phyloP scores from a whole-genome alignment of 2,888 invertebrate genomes.

The Odontocolon sp. region DNA sequence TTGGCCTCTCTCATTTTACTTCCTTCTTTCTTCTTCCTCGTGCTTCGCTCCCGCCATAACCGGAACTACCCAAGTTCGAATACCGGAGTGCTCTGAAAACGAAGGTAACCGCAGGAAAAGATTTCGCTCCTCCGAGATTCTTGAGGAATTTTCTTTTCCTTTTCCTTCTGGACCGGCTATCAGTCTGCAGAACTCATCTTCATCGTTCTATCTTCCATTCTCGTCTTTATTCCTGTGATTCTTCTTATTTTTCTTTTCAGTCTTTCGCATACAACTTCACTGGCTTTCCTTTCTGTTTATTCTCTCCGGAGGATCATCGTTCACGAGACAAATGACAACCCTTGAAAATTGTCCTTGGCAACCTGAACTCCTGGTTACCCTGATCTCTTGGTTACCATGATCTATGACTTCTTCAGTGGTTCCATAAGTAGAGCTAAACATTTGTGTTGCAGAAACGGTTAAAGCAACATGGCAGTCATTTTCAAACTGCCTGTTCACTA shows the following conservation, averaged over 20 bases:
- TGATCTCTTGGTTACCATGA: no score
- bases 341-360: no score
- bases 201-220: background rate
- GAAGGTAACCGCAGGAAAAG: constrained; percentile 62
- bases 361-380: no score
- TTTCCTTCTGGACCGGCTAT: constrained; percentile 31
- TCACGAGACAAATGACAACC: constrained; percentile 61
- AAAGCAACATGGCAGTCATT: no score
- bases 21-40: background rate
- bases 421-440: constrained; percentile 16
- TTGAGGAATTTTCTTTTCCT: constrained; percentile 36
- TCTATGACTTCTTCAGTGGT: no score
- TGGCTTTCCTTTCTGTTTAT: constrained; percentile 48
- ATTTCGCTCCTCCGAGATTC: constrained; percentile 56
- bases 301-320: constrained; percentile 67
- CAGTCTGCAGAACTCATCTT: constrained; percentile 17
- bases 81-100: constrained; percentile 45
- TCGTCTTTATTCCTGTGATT: constrained; percentile 4
- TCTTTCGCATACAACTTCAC: constrained; percentile 12
- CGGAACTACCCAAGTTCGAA: constrained; percentile 43
- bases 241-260: constrained; percentile 21
- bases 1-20: background rate
- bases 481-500: constrained; percentile 19
- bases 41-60: constrained; percentile 38
- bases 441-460: no score